Evolutionary conservation across 2,888 invertebrate genomes (phyloP), one percentile per base, ranked within the genome.

Genomic region (Athrips mouffetella): DNA sequence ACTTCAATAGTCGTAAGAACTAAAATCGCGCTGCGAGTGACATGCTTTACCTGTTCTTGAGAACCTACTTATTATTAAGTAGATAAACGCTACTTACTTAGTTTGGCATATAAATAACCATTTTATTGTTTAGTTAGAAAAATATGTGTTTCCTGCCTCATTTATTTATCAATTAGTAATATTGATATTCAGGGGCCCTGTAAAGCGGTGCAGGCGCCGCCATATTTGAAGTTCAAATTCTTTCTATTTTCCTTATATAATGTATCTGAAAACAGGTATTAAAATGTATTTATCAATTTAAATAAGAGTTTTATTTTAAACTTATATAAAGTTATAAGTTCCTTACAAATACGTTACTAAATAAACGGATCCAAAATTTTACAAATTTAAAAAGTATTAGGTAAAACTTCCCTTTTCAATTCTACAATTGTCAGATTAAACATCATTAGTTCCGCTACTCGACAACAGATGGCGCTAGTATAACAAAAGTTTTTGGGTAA

Each of bases 241-340:
- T 31, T 62, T 85, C 58, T 70, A 64, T 59, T 64, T 91, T 91
- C 70, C 92, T 92, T 63, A 92, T 91, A 75, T 91, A 92, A 52
- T 86, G 84, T 51, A 93, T 92, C 74, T 93, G 54, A 89, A 69
- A 91, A 80, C 92, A 93, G 61, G 66, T 62, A 70, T 57, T 63
- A 58, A 50, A 49, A 41, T 45, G 48, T 66, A 65, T 65, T 63
- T 73, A 67, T 66, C 69, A 70, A 54, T 55, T 62, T 52, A 57
- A n/a, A 69, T 55, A 58, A 46, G 69, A 59, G 54, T 83, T 83
- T 83, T 55, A 78, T 75, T 83, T 63, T 11, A 1, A 25, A 4
- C 4, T 18, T 18, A 2, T 37, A 15, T 33, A 2, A 13, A 33
- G 2, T 13, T 33, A 33, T 13, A 33, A n/a, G n/a, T n/a, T n/a